These are phyloP conservation scores for Gastrophryne carolinensis DNA, from an alignment of 2,797 vertebrate genomes.

Conservation along the genomic window DNA sequence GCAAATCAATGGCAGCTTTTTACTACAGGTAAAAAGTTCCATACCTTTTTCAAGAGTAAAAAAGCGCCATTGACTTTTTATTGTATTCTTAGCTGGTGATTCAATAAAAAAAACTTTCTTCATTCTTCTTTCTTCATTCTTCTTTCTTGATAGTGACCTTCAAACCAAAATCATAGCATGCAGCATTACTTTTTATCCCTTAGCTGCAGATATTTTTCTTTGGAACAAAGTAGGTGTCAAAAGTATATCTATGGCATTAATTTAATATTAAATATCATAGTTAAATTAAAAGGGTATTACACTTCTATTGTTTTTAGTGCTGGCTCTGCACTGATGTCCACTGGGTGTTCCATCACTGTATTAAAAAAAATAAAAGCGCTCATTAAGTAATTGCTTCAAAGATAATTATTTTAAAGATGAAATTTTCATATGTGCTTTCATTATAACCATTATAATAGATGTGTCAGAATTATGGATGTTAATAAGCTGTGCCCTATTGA, in stretches of 20 bases:
- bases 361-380: slow-evolving; percentile 2
- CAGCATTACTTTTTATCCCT: neutral
- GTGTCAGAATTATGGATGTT: slow-evolving; percentile 37
- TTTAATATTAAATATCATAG: slow-evolving; percentile 5
- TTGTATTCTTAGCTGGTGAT: no score
- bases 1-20: no score
- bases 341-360: slow-evolving; percentile 7
- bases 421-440: slow-evolving; percentile 4
- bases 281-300: slow-evolving; percentile 2
- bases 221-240: slow-evolving; percentile 9
- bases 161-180: neutral
- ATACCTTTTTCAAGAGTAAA: no score
- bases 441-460: slow-evolving; percentile 19
- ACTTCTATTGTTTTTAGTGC: neutral
- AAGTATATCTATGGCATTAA: neutral
- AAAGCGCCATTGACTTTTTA: no score
- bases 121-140: no score
- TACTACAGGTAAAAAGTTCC: no score
- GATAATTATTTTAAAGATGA: slow-evolving; percentile 28
- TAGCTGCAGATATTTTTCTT: neutral
- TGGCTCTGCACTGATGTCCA: neutral
- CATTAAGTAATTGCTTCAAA: slow-evolving; percentile 27
- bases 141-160: neutral
- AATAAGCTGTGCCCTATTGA: slow-evolving; percentile 15
- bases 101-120: no score